phyloP scores from a whole-genome alignment of 2,888 invertebrate species.

The Acronicta aceris region DNA sequence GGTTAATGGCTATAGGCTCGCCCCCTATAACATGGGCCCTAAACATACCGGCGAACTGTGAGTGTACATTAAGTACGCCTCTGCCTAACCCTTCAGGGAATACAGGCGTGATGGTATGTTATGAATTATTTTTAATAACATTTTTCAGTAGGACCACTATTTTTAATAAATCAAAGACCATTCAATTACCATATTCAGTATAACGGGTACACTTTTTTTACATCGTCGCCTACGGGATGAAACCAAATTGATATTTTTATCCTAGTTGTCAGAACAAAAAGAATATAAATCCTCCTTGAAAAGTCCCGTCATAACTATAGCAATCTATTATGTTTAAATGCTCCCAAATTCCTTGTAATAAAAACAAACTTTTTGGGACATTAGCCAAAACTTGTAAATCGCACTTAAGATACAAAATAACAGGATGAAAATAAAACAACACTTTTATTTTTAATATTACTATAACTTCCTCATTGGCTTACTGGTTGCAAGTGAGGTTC shows the following conservation, averaged over 20 bases:
- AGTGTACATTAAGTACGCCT: too few species aligned
- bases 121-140: too few species aligned
- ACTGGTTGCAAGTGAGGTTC: too few species aligned
- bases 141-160: too few species aligned
- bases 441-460: not conserved
- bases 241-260: conserved; percentile 16
- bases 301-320: conserved; percentile 33
- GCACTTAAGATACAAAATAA: conserved; percentile 22
- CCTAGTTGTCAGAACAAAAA: conserved; percentile 12
- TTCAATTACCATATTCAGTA: too few species aligned
- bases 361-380: conserved; percentile 40
- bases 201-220: not conserved
- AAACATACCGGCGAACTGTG: too few species aligned
- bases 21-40: too few species aligned
- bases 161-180: too few species aligned
- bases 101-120: too few species aligned
- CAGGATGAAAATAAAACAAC: conserved; percentile 20
- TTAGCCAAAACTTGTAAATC: conserved; percentile 22
- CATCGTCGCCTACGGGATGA: not conserved
- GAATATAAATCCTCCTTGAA: conserved; percentile 23
- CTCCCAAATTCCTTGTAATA: conserved; percentile 28
- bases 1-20: too few species aligned
- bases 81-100: too few species aligned
- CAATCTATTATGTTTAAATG: conserved; percentile 44
- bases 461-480: too few species aligned